These are phyloP conservation scores for Caenorhabditis doughertyi DNA, from an alignment of 2,888 invertebrate genomes.

Conservation along the genomic window DNA sequence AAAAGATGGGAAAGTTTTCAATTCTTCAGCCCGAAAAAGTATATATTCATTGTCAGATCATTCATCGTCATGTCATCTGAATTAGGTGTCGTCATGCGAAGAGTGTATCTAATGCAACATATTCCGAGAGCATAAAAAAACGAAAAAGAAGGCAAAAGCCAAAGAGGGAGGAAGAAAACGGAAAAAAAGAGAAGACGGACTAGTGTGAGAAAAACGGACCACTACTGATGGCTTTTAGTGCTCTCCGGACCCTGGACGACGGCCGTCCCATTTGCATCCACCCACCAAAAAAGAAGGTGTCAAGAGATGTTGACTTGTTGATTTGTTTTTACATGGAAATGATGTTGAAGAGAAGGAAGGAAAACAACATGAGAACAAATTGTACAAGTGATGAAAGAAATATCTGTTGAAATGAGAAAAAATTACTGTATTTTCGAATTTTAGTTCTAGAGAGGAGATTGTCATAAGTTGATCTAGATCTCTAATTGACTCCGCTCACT, in stretches of 20 bases:
- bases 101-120: conserved; percentile 24
- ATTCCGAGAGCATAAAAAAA: conserved; percentile 5
- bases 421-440: background rate
- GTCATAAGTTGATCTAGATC: no score
- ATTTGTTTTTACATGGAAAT: conserved; percentile 41
- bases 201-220: conserved; percentile 61
- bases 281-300: conserved; percentile 54
- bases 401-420: background rate
- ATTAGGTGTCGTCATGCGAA: conserved; percentile 43
- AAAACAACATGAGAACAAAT: background rate
- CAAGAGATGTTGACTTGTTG: conserved; percentile 55
- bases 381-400: conserved; percentile 15
- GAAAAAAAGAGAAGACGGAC: conserved; percentile 1
- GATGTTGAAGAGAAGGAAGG: background rate
- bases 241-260: conserved; percentile 3
- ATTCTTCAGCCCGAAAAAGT: background rate
- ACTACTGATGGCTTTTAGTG: conserved; percentile 62
- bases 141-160: conserved; percentile 1
- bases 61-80: conserved; percentile 37
- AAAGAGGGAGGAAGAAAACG: conserved; percentile 15
- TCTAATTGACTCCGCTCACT: no score
- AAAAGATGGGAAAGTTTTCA: background rate
- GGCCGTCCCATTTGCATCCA: conserved; percentile 53
- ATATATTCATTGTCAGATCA: conserved; percentile 25
- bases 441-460: no score